A percentile compares a stretch with the other conserved stretches of the same genome.
Conservation (phyloP, 2,888 invertebrate species). For the Spicauda simplicius region DNA sequence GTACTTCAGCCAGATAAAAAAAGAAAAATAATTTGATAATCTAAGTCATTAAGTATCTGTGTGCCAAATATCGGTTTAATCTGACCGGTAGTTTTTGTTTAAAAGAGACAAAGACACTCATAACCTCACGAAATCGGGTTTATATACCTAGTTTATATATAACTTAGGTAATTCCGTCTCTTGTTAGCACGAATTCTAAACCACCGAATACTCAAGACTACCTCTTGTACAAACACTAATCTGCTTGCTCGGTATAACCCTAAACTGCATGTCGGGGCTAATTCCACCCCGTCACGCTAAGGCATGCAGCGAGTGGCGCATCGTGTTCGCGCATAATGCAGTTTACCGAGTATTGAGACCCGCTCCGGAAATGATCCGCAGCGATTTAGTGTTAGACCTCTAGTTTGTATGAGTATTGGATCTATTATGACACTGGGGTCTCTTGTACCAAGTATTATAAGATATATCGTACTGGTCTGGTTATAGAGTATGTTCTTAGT, state of each 20-base stretch:
- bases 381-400: not conserved
- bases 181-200: too few relatives aligned
- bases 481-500: not conserved
- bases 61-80: too few relatives aligned
- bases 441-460: not conserved
- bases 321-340: constrained; percentile 45
- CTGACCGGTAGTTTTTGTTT: too few relatives aligned
- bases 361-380: constrained; percentile 5
- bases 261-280: constrained; percentile 7
- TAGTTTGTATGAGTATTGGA: not conserved
- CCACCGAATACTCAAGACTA: not conserved
- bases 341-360: constrained; percentile 37
- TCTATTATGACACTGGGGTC: not conserved
- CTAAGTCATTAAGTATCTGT: too few relatives aligned
- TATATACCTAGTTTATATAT: too few relatives aligned
- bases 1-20: too few relatives aligned
- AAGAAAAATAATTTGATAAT: too few relatives aligned
- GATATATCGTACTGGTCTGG: not conserved
- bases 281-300: not conserved
- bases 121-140: too few relatives aligned
- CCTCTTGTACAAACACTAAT: constrained; percentile 14
- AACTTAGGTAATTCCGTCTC: too few relatives aligned
- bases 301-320: constrained; percentile 1
- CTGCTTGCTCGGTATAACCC: not conserved
- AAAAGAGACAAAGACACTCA: too few relatives aligned